Percentiles rank a stretch among this genome's conserved stretches.
Evolutionary conservation across 30 jellyfish, hydroid and myxozoan species (phyloP).

Genomic region (Chrysaora quinquecirrha): DNA sequence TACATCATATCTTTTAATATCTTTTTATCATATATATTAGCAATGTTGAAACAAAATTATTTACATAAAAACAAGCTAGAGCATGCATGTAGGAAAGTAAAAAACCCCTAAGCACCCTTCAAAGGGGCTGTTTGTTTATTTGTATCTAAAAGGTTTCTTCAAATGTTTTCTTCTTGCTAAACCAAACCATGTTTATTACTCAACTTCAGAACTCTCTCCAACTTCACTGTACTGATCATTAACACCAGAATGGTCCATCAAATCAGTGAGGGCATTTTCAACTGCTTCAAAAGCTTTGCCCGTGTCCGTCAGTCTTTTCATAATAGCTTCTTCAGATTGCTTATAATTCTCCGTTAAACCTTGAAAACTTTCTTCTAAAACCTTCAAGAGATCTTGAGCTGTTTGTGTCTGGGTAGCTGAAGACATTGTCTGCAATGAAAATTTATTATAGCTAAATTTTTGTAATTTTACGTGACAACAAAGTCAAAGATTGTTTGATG

Average conservation of each 20-base stretch:
- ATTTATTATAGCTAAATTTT: too few relatives aligned
- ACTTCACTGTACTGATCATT: slow-evolving; percentile 83
- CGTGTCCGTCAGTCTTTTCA: slow-evolving; percentile 65
- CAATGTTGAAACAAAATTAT: too few relatives aligned
- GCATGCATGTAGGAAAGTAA: too few relatives aligned
- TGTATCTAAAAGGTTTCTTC: too few relatives aligned
- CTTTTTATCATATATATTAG: too few relatives aligned
- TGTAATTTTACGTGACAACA: too few relatives aligned
- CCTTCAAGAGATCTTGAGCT: slow-evolving; percentile 46
- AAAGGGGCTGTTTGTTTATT: too few relatives aligned
- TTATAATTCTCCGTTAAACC: slow-evolving; percentile 60
- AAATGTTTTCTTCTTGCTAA: neutral
- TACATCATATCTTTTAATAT: too few relatives aligned
- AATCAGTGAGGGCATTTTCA: slow-evolving; percentile 75
- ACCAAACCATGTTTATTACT: neutral
- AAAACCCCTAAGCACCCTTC: too few relatives aligned
- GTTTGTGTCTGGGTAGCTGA: slow-evolving; percentile 27
- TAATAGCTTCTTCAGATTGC: slow-evolving; percentile 71
- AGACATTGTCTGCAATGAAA: slow-evolving; percentile 33
- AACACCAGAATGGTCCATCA: slow-evolving; percentile 83
- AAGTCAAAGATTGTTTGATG: too few relatives aligned
- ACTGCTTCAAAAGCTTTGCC: slow-evolving; percentile 80
- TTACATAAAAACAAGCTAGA: too few relatives aligned
- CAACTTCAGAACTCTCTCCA: slow-evolving; percentile 64
- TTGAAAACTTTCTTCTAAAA: slow-evolving; percentile 52